Evolutionary conservation across 2,113 vertebrate genomes (phyloP), one percentile per base, ranked within the genome.

Genomic region (Brachypodius melanocephalos): DNA sequence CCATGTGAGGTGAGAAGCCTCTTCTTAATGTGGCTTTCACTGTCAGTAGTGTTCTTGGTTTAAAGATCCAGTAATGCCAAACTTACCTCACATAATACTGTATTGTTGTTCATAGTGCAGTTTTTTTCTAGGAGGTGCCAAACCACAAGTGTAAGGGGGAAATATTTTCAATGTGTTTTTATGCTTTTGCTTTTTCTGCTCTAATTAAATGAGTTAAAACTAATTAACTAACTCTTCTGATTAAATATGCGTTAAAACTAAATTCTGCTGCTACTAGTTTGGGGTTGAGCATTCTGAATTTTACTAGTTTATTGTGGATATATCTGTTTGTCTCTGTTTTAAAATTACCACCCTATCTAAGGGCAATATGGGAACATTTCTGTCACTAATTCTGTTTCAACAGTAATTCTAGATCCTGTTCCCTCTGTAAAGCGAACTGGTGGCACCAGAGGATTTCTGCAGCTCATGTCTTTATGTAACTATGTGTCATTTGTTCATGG

Each of bases 351-450:
- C 10, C 13, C 12, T 8, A 0, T 14, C 9, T 10, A 32, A 34
- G 29, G 45, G 24, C 25, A 10, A 2, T 8, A 22, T 0, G 0
- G 40, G 43, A n/a, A 29, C 9, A 1, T 17, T 36, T 52, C 34
- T 51, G 28, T 28, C 59, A 8, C 16, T 29, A 3, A 3, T 5
- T 68, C 24, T 31, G 9, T 42, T 76, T 48, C 40, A 40, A 7
- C 31, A 25, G 21, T 8, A 18, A 18, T 40, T 78, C 29, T 25
- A 55, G 32, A 24, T 1, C 10, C 5, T 2, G 1, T 51, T 85
- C 10, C 32, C n/a, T 34, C 21, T 43, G 0, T 17, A 34, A 19
- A 40, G 38, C 17, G 19, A 57, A 32, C 14, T 8, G 55, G 7
- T 21, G 69, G 52, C 43, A 26, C 5, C 2, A 18, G 51, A 42